Evolutionary conservation across 2,113 vertebrate genomes (phyloP).

Genomic region (Ginglymostoma cirratum): DNA sequence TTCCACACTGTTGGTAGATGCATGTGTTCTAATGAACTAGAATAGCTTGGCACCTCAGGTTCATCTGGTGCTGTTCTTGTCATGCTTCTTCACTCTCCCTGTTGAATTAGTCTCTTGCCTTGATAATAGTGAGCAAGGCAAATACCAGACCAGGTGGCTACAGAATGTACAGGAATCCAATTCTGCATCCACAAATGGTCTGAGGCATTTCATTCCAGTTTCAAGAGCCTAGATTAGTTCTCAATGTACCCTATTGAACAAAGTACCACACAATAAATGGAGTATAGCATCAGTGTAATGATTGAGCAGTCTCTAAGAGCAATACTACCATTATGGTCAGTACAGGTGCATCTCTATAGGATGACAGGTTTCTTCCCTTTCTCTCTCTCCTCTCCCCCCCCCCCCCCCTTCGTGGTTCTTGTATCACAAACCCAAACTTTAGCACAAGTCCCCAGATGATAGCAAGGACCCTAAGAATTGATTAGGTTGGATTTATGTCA

Average conservation of each 20-base stretch:
- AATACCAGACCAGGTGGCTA: background rate
- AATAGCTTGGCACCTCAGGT: background rate
- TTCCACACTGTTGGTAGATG: too few relatives aligned
- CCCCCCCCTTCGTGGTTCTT: background rate
- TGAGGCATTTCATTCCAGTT: background rate
- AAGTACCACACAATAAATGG: background rate
- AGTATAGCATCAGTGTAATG: background rate
- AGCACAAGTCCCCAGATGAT: too few relatives aligned
- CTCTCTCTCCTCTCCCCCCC: too few relatives aligned
- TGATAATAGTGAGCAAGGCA: background rate
- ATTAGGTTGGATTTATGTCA: too few relatives aligned
- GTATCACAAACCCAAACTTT: background rate
- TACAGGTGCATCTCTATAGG: background rate
- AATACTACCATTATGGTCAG: background rate
- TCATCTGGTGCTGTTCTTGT: background rate
- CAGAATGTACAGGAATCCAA: background rate
- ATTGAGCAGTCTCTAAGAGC: background rate
- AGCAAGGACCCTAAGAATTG: too few relatives aligned
- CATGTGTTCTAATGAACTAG: too few relatives aligned
- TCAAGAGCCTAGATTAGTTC: background rate
- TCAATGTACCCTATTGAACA: background rate
- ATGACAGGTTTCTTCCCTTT: background rate
- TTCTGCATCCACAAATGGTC: background rate
- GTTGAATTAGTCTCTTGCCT: background rate
- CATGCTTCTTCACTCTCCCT: background rate